Percentiles rank a stretch among this genome's conserved stretches.
Evolutionary conservation across 2,888 invertebrate species (phyloP).

Genomic region (Agriopis leucophaearia): DNA sequence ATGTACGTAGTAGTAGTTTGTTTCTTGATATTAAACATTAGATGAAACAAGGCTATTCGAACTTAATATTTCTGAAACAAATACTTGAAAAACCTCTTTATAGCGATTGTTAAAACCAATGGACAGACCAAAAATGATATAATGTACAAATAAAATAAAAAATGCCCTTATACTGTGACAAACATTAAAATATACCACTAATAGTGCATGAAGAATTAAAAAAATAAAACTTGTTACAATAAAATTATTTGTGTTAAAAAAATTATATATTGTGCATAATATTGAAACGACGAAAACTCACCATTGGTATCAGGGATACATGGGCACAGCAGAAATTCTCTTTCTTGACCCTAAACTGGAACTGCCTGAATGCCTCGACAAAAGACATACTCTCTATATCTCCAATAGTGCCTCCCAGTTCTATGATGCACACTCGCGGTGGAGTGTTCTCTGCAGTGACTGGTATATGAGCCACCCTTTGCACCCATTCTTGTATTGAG

Average conservation of each 20-base stretch:
- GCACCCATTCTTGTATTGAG: slow-evolving; percentile 99
- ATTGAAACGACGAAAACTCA: slow-evolving; percentile 62
- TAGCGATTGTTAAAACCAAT: too few species aligned
- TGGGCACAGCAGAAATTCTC: slow-evolving; percentile 99
- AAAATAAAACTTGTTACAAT: too few species aligned
- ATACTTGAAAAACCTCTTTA: too few species aligned
- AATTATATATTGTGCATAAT: background rate
- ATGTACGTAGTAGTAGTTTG: too few species aligned
- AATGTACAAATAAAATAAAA: too few species aligned
- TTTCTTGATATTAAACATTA: too few species aligned
- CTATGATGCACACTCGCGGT: slow-evolving; percentile 94
- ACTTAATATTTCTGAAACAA: too few species aligned
- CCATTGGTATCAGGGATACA: slow-evolving; percentile 98
- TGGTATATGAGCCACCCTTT: slow-evolving; percentile 94
- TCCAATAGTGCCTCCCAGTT: slow-evolving; percentile 99
- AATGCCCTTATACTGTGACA: too few species aligned
- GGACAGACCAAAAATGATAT: too few species aligned
- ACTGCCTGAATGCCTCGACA: slow-evolving; percentile 99
- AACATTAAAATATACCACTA: too few species aligned
- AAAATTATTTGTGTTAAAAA: background rate
- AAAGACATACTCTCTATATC: slow-evolving; percentile 99
- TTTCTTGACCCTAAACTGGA: slow-evolving; percentile 96
- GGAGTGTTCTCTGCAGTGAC: slow-evolving; percentile 90
- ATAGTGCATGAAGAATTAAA: too few species aligned
- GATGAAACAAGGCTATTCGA: too few species aligned